Evolutionary conservation across 2,888 invertebrate species (phyloP), one percentile per base, ranked within the genome.

Genomic region (Phoronis australis): DNA sequence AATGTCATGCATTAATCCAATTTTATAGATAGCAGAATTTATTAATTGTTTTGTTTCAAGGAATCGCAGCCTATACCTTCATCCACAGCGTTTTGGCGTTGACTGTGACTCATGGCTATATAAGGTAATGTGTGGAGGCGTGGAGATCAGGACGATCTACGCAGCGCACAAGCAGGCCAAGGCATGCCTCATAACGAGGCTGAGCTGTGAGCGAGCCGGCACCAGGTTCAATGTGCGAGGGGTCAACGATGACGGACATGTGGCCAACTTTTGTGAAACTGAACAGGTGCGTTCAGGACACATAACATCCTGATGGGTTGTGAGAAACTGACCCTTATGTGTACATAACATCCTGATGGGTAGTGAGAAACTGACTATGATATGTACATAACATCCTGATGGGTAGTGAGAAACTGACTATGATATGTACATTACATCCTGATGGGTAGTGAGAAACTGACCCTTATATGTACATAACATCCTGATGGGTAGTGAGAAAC

Each of bases 231-330:
- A 97, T 81, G 96, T 97, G 0, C 83, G 99, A 59, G 99, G 99
- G n/a, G 90, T 90, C 57, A 97, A 99, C 79, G 99, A 99, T 80
- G 93, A 95, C 75, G 99, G 99, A 0, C 90, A 95, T 81, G 99
- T 99, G 18, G 99, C 99, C 1, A 99, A 99, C 81, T 99, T 99
- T 83, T 97, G 97, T 25, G 99, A 99, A 83, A 99, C 99, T 1
- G 99, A 99, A 79, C 99, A 99, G 81, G 90, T 94, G 18, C 37
- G 47, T 20, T n/a, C n/a, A n/a, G n/a, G n/a, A n/a, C n/a, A n/a
- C n/a, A n/a, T n/a, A n/a, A n/a, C n/a, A n/a, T n/a, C n/a, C n/a
- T n/a, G n/a, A n/a, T n/a, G n/a, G n/a, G n/a, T n/a, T n/a, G n/a
- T n/a, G n/a, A n/a, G n/a, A n/a, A n/a, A n/a, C n/a, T n/a, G n/a